Base-by-base conservation (phyloP, 2,113 vertebrate genomes). In the Poeciliopsis retropinna region DNA sequence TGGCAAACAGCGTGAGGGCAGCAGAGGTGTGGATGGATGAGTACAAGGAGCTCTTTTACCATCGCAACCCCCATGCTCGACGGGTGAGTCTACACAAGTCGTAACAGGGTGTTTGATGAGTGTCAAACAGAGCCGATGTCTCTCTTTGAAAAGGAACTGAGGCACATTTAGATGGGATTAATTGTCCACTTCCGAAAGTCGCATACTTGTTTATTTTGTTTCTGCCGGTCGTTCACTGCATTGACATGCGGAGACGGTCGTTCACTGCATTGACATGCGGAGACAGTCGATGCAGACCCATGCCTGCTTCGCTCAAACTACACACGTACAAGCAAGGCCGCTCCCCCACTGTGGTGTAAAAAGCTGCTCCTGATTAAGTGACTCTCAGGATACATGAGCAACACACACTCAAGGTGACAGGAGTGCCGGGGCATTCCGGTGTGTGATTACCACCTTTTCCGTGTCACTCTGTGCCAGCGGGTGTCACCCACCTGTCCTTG, bases 11-110 rank as follows among this genome's bases (percentile, higher is more conserved):
- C 0, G 97, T 99, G 62, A 96, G 98, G 4, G 96, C 98, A 0
- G 97, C 97, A 0, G 98, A 99, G 86, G 98, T 99, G 79, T 99
- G 98, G 98, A 95, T 99, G 97, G 98, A 99, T 75, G 95, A 94
- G 1, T 99, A 94, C 57, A 99, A 98, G 88, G 95, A 97, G 14
- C 44, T 99, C 63, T 99, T 97, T 91, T 99, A 98, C 87, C 96
- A 99, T 78, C 95, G 98, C 60, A 99, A 94, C 84, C 97, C 97
- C 11, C 96, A 96, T 0, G 98, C 98, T 25, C 96, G 96, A 29
- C 82, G 96, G 96, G 98, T 99, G 91, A 95, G 96, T 86, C 39
- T 30, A 8, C 64, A 60, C 29, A 30, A 57, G 73, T 70, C 61
- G 62, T 51, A 39, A 14, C 39, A 25, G 31, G 19, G 34, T 67